A percentile compares a stretch with the other conserved stretches of the same genome.
These are phyloP conservation scores for Macropus fuliginosus DNA, from an alignment of 2,797 vertebrate genomes.

Conservation along the genomic window DNA sequence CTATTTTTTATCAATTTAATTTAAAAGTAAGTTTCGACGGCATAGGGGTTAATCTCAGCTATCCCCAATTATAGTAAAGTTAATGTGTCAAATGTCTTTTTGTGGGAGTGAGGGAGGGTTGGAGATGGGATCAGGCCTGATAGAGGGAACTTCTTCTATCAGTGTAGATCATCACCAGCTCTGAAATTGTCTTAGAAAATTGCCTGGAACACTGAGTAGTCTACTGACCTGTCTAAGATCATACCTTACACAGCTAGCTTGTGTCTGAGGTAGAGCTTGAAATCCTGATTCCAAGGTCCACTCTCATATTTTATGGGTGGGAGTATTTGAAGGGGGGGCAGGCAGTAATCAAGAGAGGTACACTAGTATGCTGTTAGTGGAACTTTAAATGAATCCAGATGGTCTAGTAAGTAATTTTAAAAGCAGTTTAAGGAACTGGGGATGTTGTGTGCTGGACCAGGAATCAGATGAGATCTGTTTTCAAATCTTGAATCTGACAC, in stretches of 20 bases:
- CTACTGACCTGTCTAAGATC: background rate
- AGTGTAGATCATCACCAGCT: background rate
- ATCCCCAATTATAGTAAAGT: slow-evolving; percentile 5
- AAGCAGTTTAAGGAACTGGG: background rate
- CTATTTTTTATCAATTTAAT: slow-evolving; percentile 35
- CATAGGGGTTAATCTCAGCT: background rate
- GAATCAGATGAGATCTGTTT: background rate
- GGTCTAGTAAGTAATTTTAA: background rate
- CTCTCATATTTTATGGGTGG: background rate
- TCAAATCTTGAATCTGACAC: background rate
- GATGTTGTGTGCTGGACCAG: background rate
- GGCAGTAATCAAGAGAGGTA: background rate
- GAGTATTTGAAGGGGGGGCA: fast-evolving
- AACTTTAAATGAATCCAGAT: background rate
- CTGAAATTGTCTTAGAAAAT: background rate
- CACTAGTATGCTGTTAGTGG: background rate
- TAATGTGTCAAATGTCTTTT: background rate
- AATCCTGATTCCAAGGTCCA: background rate
- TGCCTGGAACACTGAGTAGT: background rate
- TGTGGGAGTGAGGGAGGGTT: too few relatives aligned
- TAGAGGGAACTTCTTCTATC: too few relatives aligned
- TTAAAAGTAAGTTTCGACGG: slow-evolving; percentile 39
- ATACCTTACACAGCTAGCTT: background rate
- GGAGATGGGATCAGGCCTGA: background rate
- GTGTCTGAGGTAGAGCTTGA: background rate